These are phyloP conservation scores for Trididemnum nubilum DNA, from an alignment of 23 tunicate genomes.

Conservation along the genomic window DNA sequence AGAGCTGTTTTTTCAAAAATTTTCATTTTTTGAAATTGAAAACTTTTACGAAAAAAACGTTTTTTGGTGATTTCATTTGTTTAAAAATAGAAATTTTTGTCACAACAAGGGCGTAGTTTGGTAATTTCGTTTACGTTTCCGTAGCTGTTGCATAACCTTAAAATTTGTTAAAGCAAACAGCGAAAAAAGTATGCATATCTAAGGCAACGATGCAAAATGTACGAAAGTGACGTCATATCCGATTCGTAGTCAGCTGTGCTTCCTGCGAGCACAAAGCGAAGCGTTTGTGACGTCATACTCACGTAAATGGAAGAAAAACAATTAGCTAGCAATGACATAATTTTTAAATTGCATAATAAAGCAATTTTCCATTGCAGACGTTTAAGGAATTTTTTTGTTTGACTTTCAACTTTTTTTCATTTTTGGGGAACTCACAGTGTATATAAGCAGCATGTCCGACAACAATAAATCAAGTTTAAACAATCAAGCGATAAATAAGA, in stretches of 20 bases:
- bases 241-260: background rate
- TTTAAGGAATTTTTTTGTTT: background rate
- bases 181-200: too few relatives aligned
- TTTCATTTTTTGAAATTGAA: too few relatives aligned
- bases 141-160: too few relatives aligned
- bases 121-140: too few relatives aligned
- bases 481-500: too few relatives aligned
- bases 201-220: background rate
- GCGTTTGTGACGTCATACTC: background rate
- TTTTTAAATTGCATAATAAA: background rate
- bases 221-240: slow-evolving; percentile 20
- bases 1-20: too few relatives aligned
- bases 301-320: background rate
- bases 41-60: too few relatives aligned
- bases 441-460: background rate
- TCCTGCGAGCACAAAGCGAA: background rate
- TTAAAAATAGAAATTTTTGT: too few relatives aligned
- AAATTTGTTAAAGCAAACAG: too few relatives aligned
- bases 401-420: background rate
- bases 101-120: too few relatives aligned
- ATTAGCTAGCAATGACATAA: background rate
- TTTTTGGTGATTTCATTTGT: too few relatives aligned
- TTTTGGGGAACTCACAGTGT: background rate
- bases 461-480: too few relatives aligned
- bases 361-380: background rate